These are phyloP conservation scores for Ctenopoma multispine DNA, from an alignment of 2,797 vertebrate genomes.

Conservation along the genomic window DNA sequence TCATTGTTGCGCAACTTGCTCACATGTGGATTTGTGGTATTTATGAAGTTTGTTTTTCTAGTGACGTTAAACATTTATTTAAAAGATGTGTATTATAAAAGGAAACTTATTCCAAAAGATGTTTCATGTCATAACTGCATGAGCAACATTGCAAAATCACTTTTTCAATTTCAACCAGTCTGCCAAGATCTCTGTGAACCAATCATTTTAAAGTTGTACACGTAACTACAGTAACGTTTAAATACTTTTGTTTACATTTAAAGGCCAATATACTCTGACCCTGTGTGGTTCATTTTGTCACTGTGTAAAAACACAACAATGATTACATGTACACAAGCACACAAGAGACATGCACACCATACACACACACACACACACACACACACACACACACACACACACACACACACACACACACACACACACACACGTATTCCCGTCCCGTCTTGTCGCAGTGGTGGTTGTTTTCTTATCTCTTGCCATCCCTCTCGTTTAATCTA, in stretches of 20 bases:
- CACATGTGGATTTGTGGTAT: not conserved
- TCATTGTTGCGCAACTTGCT: too few relatives aligned
- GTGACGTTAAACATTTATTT: conserved; percentile 6
- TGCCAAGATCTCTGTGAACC: too few relatives aligned
- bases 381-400: not conserved
- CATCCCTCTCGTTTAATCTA: conserved; percentile 26
- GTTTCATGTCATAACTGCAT: too few relatives aligned
- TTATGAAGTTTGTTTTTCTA: conserved; percentile 3
- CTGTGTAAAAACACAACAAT: not conserved
- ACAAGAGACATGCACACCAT: too few relatives aligned
- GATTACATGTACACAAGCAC: not conserved
- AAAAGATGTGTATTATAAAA: not conserved
- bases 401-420: not conserved
- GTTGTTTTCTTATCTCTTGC: conserved; percentile 7
- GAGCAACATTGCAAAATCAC: too few relatives aligned
- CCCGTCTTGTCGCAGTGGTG: not conserved
- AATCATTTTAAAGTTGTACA: too few relatives aligned
- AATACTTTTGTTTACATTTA: too few relatives aligned
- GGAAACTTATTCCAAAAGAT: too few relatives aligned
- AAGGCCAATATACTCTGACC: not conserved
- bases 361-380: not conserved
- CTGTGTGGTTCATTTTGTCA: not conserved
- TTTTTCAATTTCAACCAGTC: too few relatives aligned
- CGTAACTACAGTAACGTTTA: too few relatives aligned
- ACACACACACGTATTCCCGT: not conserved